Base-by-base conservation (phyloP, 2,888 invertebrate species). In the Caenorhabditis virilis region DNA sequence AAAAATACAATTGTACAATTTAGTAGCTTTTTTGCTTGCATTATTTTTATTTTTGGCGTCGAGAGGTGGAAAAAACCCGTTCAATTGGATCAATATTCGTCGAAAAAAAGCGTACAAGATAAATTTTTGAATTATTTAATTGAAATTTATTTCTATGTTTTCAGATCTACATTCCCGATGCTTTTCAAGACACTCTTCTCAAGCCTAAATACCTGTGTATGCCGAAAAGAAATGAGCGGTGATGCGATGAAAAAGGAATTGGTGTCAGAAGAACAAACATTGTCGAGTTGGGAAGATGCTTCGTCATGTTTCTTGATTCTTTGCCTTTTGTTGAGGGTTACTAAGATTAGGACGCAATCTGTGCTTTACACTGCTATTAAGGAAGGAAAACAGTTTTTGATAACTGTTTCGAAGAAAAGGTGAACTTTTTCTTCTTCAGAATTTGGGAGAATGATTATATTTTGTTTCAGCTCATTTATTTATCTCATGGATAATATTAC, bases 381-480 rank as follows among this genome's bases (percentile, higher is more conserved):
- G 22, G 74, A 74, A 23, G 74, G 72, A 39, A 68, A 64, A 41
- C 60, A 64, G 33, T 74, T 70, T 36, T 48, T 74, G 36, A 26
- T 43, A 3, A 42, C 58, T 11, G 68, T 72, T 22, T 55, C 68
- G 22, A 69, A 62, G 43, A 65, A 66, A 36, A 67, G 51, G 69
- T 69, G 11, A 27, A 5, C 4, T 20, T 20, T 20, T 39, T 39
- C 22, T 39, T 6, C 5, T 4, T 13, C 7, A 6, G 26, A 33
- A 4, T 18, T 16, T 15, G 20, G 18, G 18, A 46, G 4, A 16
- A 6, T 20, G 5, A 7, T 30, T n/a, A n/a, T n/a, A n/a, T n/a
- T n/a, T 4, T 25, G 39, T 60, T 55, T 23, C 51, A 63, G 67
- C 39, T 64, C 65, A 1, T 71, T 71, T 30, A 68, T 71, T 18